Percentiles rank a stretch among this genome's conserved stretches.
phyloP scores from a whole-genome alignment of 2,113 vertebrate species.

The Apeltes quadracus region DNA sequence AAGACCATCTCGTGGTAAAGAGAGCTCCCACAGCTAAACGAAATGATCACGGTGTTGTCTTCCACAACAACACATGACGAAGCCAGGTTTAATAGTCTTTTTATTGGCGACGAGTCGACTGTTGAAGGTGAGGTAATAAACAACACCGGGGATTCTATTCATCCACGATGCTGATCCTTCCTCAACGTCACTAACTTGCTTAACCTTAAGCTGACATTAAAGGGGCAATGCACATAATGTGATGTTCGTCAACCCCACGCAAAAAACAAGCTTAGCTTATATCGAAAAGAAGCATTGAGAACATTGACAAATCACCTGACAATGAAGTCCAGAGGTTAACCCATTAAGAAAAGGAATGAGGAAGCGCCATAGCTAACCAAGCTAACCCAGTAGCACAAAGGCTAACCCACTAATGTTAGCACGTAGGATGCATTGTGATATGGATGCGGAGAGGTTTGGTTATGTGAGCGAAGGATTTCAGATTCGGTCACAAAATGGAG shows the following conservation, averaged over 20 bases:
- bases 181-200: background rate
- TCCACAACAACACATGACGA: background rate
- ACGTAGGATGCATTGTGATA: no score
- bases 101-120: background rate
- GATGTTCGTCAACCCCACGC: background rate
- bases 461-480: no score
- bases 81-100: background rate
- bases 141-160: no score
- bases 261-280: no score
- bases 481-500: no score
- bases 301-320: background rate
- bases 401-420: no score
- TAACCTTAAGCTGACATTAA: no score
- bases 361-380: no score
- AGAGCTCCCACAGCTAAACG: background rate
- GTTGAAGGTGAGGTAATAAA: background rate
- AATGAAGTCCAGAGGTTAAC: background rate
- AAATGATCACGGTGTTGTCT: background rate
- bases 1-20: slow-evolving; percentile 1
- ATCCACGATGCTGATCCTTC: background rate
- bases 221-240: no score
- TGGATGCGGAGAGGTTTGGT: no score
- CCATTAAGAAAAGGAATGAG: no score
- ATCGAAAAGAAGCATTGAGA: background rate
- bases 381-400: background rate